Evolutionary conservation across 2,797 vertebrate species (phyloP), one percentile per base, ranked within the genome.

Genomic region (Scarus forsteni): DNA sequence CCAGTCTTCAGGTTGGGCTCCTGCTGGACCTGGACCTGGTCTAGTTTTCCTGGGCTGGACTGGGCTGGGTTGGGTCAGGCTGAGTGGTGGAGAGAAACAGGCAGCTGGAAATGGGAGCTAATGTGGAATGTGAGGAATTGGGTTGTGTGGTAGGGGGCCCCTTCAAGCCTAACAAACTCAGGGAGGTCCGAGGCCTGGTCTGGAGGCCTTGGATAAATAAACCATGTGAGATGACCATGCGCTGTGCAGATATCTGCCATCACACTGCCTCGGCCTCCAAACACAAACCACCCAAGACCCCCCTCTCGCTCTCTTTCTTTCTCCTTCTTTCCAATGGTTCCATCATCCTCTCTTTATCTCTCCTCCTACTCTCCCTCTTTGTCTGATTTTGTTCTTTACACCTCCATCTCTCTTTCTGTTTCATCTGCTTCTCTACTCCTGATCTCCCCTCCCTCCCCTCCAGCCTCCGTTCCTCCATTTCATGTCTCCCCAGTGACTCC

Each of bases 111-210:
- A 91, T 94, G 88, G 89, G 89, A 94, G 93, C 93, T 93, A 90
- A 95, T 92, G 90, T 93, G 93, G 94, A 95, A 95, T 95, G 93
- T 92, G 83, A 93, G 90, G 94, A 95, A 94, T 94, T 95, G 92
- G 92, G 91, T 84, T 88, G 91, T 94, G 94, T 93, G 91, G 92
- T 93, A 91, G 88, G 90, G 92, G 94, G 91, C 93, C 94, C 93
- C 94, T 93, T 89, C 91, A 94, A 95, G 92, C 92, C 94, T 95
- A 95, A 95, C 95, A 96, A 95, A 96, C 94, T 94, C 93, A 95
- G 93, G 94, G 95, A 95, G 95, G 95, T 95, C 94, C 90, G 62
- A 91, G 92, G 90, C 88, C 91, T 94, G 93, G 93, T 95, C 94
- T 94, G 87, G 92, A 94, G 93, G 89, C 92, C 92, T 94, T 94